A percentile compares a stretch with the other conserved stretches of the same genome.
Conservation (phyloP, 2,113 vertebrate genomes). For the Panthera leo region DNA sequence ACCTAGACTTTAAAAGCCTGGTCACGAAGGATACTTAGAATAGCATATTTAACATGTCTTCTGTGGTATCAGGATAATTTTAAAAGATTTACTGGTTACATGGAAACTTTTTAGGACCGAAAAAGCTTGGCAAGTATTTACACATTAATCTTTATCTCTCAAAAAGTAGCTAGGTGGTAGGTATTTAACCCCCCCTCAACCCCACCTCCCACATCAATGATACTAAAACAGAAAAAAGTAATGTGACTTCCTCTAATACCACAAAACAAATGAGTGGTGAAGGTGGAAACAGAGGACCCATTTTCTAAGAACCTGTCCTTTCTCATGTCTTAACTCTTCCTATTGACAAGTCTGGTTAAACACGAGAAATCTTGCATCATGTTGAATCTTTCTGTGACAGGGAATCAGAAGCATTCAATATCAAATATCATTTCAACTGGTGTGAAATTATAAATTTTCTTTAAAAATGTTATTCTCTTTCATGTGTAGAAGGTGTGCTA, state of each 20-base stretch:
- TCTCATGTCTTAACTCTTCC: neutral
- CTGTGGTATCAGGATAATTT: neutral
- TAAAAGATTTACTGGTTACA: neutral
- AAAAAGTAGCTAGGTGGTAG: neutral
- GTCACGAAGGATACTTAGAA: neutral
- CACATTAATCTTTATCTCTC: neutral
- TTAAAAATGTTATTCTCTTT: neutral
- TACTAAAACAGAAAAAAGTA: neutral
- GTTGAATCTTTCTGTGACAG: neutral
- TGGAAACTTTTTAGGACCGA: neutral
- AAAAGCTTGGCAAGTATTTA: neutral
- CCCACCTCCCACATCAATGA: neutral
- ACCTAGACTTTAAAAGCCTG: neutral
- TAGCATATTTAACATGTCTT: neutral
- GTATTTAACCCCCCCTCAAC: neutral
- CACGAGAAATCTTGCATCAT: neutral
- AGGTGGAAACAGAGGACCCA: neutral
- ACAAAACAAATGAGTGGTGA: neutral
- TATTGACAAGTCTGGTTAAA: neutral
- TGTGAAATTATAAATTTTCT: neutral
- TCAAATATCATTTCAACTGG: neutral
- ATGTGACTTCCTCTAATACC: neutral
- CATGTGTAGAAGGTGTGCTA: neutral
- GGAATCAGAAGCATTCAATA: conserved; percentile 4
- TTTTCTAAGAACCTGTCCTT: neutral